Percentiles rank a stretch among this genome's conserved stretches.
phyloP scores from a whole-genome alignment of 2,113 vertebrate species.

The Brevimyrus niger region DNA sequence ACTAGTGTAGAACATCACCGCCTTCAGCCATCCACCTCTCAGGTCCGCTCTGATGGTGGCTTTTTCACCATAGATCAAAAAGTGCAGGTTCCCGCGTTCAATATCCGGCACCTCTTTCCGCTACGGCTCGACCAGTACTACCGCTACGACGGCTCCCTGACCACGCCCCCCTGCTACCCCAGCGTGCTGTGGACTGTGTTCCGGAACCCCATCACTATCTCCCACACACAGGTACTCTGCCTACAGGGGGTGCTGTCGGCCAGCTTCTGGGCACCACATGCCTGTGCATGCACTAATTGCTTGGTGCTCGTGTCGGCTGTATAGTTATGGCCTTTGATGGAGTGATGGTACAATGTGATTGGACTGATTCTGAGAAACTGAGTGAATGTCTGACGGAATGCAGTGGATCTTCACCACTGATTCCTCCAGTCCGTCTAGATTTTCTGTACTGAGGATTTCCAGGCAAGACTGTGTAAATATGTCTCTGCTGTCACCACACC shows the following conservation, averaged over 20 bases:
- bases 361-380: background rate
- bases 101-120: constrained; percentile 73
- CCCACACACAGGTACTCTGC: constrained; percentile 70
- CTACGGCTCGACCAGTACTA: constrained; percentile 73
- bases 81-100: constrained; percentile 69
- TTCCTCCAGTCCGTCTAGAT: background rate
- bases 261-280: background rate
- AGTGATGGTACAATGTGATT: background rate
- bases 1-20: background rate
- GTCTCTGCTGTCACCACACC: constrained; percentile 27
- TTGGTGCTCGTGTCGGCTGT: background rate
- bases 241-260: background rate
- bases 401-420: background rate
- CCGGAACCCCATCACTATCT: constrained; percentile 71
- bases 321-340: background rate
- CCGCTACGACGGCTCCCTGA: constrained; percentile 87
- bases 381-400: background rate
- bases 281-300: background rate
- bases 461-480: constrained; percentile 7
- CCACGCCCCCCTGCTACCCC: constrained; percentile 87
- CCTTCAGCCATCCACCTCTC: background rate
- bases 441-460: background rate
- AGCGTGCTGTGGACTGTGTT: constrained; percentile 91
- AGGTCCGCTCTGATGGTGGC: background rate
- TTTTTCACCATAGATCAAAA: constrained; percentile 60